phyloP scores from a whole-genome alignment of 2,797 vertebrate genomes.

The Neosilurus mollespiculum region DNA sequence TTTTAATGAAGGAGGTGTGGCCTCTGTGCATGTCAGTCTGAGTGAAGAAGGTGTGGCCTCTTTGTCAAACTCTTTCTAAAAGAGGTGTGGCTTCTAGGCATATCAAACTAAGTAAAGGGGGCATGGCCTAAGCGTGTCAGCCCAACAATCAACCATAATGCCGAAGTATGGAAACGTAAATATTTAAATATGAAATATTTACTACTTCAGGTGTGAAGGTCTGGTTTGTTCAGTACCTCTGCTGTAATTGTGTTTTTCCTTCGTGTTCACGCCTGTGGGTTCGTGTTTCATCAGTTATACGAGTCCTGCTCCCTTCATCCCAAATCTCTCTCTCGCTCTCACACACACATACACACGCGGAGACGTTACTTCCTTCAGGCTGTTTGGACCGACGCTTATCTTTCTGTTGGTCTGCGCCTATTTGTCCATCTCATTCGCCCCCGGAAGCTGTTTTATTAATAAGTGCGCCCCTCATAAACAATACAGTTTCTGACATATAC shows the following conservation, averaged over 20 bases:
- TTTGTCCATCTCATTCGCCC: slow-evolving; percentile 30
- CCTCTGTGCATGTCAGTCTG: neutral
- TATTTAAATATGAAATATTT: neutral
- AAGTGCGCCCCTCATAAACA: slow-evolving; percentile 59
- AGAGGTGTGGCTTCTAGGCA: neutral
- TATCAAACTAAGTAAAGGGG: neutral
- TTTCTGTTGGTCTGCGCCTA: slow-evolving; percentile 5
- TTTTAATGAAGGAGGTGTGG: neutral
- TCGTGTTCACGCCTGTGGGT: neutral
- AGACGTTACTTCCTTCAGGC: slow-evolving; percentile 55
- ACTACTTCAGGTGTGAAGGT: neutral
- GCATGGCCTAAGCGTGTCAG: neutral
- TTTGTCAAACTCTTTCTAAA: neutral
- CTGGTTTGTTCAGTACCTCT: neutral
- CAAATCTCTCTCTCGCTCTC: neutral
- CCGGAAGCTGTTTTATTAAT: slow-evolving; percentile 51
- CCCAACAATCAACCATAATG: neutral
- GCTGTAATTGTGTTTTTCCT: neutral
- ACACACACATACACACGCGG: slow-evolving; percentile 11
- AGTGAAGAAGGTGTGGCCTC: neutral
- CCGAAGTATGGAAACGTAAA: neutral
- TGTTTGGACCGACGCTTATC: slow-evolving; percentile 49
- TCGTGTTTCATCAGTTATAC: neutral
- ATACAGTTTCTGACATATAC: slow-evolving; percentile 40
- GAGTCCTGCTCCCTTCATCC: neutral